phyloP scores from a whole-genome alignment of 2,888 invertebrate genomes.

The Argyresthia goedartella region DNA sequence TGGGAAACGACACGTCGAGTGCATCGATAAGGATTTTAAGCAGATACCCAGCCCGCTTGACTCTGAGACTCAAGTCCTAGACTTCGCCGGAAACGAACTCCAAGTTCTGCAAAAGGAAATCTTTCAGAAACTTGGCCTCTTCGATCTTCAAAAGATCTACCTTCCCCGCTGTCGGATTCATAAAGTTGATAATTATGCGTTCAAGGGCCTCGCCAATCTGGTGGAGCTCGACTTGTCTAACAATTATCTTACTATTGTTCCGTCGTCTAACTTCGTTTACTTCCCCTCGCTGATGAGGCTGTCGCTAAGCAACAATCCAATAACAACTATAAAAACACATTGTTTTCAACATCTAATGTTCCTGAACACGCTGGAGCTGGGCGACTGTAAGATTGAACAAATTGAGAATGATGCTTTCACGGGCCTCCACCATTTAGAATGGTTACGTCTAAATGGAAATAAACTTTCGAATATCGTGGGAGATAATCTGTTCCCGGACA shows the following conservation, averaged over 20 bases:
- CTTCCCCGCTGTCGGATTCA: constrained; percentile 83
- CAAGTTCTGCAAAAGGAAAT: constrained; percentile 83
- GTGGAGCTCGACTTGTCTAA: constrained; percentile 90
- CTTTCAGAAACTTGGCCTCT: constrained; percentile 82
- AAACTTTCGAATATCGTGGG: constrained; percentile 80
- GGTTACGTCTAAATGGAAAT: constrained; percentile 88
- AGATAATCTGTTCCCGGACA: constrained; percentile 79
- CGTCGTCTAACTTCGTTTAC: constrained; percentile 82
- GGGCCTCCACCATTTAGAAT: constrained; percentile 84
- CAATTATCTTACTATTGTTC: constrained; percentile 83
- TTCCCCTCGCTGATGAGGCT: constrained; percentile 87
- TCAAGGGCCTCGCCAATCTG: constrained; percentile 86
- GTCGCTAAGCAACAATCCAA: constrained; percentile 85
- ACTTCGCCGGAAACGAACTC: constrained; percentile 86
- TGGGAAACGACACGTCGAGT: constrained; percentile 92
- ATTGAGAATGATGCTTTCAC: constrained; percentile 86
- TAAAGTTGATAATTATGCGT: constrained; percentile 83
- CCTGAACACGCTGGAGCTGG: constrained; percentile 85
- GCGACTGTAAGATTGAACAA: constrained; percentile 81
- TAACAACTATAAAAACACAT: constrained; percentile 77
- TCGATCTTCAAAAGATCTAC: constrained; percentile 90
- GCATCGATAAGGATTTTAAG: constrained; percentile 81
- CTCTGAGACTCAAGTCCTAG: constrained; percentile 88
- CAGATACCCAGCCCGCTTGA: constrained; percentile 85
- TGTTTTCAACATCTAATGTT: constrained; percentile 82